Percentiles rank a stretch among this genome's conserved stretches.
Conservation (phyloP, 2,888 invertebrate species). For the Pasiphila rectangulata region DNA sequence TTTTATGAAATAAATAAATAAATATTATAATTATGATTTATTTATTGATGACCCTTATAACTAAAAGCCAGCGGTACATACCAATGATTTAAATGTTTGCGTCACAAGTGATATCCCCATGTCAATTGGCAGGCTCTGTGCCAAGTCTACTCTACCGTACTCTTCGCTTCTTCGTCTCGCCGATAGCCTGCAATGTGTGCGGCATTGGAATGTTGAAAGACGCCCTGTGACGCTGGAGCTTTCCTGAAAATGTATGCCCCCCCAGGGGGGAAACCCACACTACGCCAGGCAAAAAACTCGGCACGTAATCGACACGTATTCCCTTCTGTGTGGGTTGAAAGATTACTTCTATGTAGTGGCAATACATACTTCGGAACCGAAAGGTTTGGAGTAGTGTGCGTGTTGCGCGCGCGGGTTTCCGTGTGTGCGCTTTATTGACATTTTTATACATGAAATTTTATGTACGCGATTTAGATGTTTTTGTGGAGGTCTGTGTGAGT, state of each 20-base stretch:
- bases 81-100: no score
- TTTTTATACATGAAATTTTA: constrained; percentile 79
- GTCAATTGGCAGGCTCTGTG: constrained; percentile 28
- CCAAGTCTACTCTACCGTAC: constrained; percentile 49
- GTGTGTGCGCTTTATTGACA: constrained; percentile 72
- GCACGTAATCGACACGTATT: constrained; percentile 48
- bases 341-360: constrained; percentile 65
- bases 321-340: constrained; percentile 57
- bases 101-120: no score
- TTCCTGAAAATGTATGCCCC: constrained; percentile 76
- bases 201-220: constrained; percentile 77
- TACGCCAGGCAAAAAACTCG: constrained; percentile 64
- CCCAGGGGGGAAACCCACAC: constrained; percentile 41
- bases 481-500: constrained; percentile 52
- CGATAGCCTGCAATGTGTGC: constrained; percentile 78
- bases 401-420: constrained; percentile 32
- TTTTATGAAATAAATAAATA: no score
- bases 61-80: no score
- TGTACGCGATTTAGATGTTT: constrained; percentile 67
- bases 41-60: no score
- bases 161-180: constrained; percentile 78
- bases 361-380: constrained; percentile 57
- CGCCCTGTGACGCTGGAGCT: constrained; percentile 74
- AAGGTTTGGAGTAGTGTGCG: constrained; percentile 48
- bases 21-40: no score